phyloP scores from a whole-genome alignment of 1,140 invertebrate genomes.

The Bombus waltoni region DNA sequence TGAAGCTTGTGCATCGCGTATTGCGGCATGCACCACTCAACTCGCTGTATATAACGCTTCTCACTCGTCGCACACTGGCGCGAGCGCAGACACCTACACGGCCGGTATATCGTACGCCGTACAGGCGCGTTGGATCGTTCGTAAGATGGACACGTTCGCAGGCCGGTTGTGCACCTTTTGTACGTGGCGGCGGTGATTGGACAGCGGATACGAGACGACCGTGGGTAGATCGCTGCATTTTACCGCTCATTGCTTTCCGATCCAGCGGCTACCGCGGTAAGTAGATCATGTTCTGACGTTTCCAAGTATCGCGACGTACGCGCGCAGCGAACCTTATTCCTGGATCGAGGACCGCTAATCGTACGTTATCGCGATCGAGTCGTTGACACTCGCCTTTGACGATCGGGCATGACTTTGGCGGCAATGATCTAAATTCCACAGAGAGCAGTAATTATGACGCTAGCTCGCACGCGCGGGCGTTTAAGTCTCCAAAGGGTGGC shows the following conservation, averaged over 20 bases:
- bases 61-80: constrained; percentile 28
- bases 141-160: constrained; percentile 43
- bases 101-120: not conserved
- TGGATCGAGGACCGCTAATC: constrained; percentile 59
- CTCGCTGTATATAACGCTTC: constrained; percentile 23
- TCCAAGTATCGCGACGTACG: constrained; percentile 19
- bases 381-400: constrained; percentile 61
- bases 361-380: constrained; percentile 45
- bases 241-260: constrained; percentile 51
- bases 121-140: constrained; percentile 25
- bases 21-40: constrained; percentile 61
- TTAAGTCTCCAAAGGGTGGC: not conserved
- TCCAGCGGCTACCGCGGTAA: constrained; percentile 54
- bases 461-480: not conserved
- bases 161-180: constrained; percentile 43
- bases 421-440: too few species aligned
- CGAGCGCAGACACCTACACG: not conserved
- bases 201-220: constrained; percentile 41
- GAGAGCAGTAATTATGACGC: too few species aligned
- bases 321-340: constrained; percentile 56
- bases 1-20: constrained; percentile 66
- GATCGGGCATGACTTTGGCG: not conserved
- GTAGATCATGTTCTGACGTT: constrained; percentile 47
- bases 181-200: constrained; percentile 44
- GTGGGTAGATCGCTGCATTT: constrained; percentile 54